Conservation (phyloP, 2,797 vertebrate species). For the Sebastiscus albofasciatus region DNA sequence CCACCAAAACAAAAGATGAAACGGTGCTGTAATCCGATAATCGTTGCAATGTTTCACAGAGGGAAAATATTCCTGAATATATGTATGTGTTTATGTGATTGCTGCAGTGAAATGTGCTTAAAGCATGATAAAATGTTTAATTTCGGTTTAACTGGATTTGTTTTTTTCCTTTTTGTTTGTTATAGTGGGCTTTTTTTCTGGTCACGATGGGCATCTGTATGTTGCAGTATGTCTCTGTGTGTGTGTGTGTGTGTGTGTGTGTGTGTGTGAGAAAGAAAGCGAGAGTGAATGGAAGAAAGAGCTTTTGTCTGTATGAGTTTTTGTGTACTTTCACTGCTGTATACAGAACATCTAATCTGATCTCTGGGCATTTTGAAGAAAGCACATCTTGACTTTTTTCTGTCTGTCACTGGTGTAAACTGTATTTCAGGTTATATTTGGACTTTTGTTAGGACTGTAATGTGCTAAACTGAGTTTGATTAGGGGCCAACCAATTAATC, state of each 20-base stretch:
- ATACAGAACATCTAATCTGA: slow-evolving; percentile 16
- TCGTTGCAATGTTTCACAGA: slow-evolving; percentile 71
- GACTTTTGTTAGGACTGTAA: neutral
- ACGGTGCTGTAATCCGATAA: slow-evolving; percentile 75
- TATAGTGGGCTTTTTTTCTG: slow-evolving; percentile 31
- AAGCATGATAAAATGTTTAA: slow-evolving; percentile 79
- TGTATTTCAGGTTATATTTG: neutral
- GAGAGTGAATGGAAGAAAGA: slow-evolving; percentile 52
- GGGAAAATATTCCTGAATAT: slow-evolving; percentile 71
- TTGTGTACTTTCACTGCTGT: slow-evolving; percentile 27
- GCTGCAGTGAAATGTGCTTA: slow-evolving; percentile 67
- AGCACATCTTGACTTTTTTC: neutral
- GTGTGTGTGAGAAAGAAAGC: neutral
- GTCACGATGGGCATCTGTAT: slow-evolving; percentile 30
- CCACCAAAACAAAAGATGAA: slow-evolving; percentile 80
- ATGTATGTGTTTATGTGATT: slow-evolving; percentile 69
- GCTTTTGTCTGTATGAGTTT: slow-evolving; percentile 39
- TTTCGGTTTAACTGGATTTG: slow-evolving; percentile 67
- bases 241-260: neutral
- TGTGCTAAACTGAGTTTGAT: too few relatives aligned
- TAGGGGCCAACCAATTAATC: too few relatives aligned
- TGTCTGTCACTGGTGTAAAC: neutral
- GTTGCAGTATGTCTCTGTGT: neutral
- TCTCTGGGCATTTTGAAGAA: neutral
- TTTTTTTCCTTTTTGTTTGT: slow-evolving; percentile 60